phyloP scores from a whole-genome alignment of 2,888 invertebrate genomes.

The Melieria crassipennis region DNA sequence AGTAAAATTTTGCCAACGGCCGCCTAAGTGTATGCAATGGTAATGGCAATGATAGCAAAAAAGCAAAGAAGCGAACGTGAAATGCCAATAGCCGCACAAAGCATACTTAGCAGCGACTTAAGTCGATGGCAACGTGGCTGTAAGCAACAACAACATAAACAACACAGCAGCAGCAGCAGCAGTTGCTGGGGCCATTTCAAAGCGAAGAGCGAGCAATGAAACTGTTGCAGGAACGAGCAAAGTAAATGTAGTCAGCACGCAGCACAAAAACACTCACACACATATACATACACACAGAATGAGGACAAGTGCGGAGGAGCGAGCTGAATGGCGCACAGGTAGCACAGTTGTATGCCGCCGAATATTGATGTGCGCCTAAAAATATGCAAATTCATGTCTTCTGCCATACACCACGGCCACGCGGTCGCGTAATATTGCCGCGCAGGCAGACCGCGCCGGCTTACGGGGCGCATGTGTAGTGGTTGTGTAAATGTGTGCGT shows the following conservation, averaged over 20 bases:
- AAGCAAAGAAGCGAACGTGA: neutral
- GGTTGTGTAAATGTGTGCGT: too few species aligned
- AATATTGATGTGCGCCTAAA: neutral
- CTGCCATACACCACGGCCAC: neutral
- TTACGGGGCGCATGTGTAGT: too few species aligned
- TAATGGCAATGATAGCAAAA: neutral
- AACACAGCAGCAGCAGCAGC: neutral
- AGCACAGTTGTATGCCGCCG: neutral
- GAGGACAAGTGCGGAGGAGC: neutral
- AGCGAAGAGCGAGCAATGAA: too few species aligned
- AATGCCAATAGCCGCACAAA: neutral
- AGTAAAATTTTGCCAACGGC: neutral
- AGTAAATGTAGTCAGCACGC: neutral
- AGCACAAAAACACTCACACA: neutral
- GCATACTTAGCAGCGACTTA: neutral
- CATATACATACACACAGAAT: neutral
- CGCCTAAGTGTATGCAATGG: neutral
- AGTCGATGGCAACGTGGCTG: too few species aligned
- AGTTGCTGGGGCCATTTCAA: neutral
- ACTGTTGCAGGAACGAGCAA: neutral
- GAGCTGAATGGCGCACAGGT: too few species aligned
- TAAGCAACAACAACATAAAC: too few species aligned
- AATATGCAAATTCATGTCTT: neutral
- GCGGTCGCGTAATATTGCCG: too few species aligned
- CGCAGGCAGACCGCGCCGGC: too few species aligned